Evolutionary conservation across 23 tunicate species (phyloP).

Genomic region (Corella eumyota): DNA sequence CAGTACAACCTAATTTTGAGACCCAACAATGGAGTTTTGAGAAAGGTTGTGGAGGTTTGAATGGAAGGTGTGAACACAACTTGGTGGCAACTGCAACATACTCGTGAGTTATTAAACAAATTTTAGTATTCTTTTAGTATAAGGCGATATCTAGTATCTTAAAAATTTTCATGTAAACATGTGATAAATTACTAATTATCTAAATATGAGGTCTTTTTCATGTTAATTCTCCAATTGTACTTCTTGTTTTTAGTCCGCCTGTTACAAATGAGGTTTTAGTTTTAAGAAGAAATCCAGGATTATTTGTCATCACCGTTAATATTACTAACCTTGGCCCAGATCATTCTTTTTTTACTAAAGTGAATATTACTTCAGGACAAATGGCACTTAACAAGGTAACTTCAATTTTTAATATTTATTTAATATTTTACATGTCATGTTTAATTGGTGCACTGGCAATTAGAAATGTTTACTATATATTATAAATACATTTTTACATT

Average conservation of each 20-base stretch:
- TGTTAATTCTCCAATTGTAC: too few relatives aligned
- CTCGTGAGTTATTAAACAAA: conserved; percentile 38
- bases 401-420: neutral
- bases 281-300: neutral
- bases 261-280: neutral
- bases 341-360: conserved; percentile 24
- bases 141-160: too few relatives aligned
- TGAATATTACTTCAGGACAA: conserved; percentile 26
- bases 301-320: neutral
- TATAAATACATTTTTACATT: too few relatives aligned
- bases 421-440: neutral
- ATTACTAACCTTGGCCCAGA: conserved; percentile 28
- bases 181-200: too few relatives aligned
- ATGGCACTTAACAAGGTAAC: conserved; percentile 19
- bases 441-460: too few relatives aligned
- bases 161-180: too few relatives aligned
- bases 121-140: too few relatives aligned
- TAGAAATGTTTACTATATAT: too few relatives aligned
- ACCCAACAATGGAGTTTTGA: conserved; percentile 14
- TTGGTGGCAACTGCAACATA: conserved; percentile 8
- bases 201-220: too few relatives aligned
- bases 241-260: conserved; percentile 2
- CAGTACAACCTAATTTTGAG: too few relatives aligned
- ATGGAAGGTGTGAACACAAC: conserved; percentile 23
- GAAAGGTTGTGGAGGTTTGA: conserved; percentile 20